Evolutionary conservation across 2,113 vertebrate species (phyloP).

Genomic region (Phalacrocorax pelagicus): DNA sequence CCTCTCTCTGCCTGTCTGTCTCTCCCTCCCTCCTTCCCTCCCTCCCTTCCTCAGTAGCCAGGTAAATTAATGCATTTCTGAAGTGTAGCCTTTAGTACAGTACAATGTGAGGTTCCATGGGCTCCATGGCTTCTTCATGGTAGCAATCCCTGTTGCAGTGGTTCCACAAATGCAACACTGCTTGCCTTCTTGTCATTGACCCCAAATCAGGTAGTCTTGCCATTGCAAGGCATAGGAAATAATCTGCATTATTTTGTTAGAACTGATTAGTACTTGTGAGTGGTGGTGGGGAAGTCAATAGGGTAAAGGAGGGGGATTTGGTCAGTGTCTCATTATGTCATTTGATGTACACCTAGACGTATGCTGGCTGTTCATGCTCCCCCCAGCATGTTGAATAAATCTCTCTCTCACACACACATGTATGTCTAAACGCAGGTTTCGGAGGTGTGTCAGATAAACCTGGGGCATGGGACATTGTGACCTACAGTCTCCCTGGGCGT

Average conservation of each 20-base stretch:
- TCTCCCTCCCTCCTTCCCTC: no score
- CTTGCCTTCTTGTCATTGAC: background rate
- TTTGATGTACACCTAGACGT: background rate
- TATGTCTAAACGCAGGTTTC: background rate
- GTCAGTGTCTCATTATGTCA: background rate
- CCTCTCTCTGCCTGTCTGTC: no score
- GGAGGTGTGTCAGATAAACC: background rate
- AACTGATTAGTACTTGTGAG: background rate
- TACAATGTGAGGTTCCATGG: background rate
- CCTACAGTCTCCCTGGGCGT: background rate
- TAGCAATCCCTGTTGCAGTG: background rate
- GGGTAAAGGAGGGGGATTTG: background rate
- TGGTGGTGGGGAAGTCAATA: background rate
- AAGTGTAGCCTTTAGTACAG: background rate
- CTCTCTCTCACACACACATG: background rate
- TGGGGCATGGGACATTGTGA: background rate
- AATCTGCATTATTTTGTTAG: background rate
- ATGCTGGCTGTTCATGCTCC: background rate
- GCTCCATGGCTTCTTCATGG: rapidly evolving
- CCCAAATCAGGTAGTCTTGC: background rate
- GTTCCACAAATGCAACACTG: background rate
- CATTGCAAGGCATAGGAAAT: background rate
- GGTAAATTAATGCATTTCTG: background rate
- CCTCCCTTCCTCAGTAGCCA: background rate
- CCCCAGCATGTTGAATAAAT: background rate